Conservation (phyloP, 64 coral and sea anemone genomes). For the Anthopleura sola region DNA sequence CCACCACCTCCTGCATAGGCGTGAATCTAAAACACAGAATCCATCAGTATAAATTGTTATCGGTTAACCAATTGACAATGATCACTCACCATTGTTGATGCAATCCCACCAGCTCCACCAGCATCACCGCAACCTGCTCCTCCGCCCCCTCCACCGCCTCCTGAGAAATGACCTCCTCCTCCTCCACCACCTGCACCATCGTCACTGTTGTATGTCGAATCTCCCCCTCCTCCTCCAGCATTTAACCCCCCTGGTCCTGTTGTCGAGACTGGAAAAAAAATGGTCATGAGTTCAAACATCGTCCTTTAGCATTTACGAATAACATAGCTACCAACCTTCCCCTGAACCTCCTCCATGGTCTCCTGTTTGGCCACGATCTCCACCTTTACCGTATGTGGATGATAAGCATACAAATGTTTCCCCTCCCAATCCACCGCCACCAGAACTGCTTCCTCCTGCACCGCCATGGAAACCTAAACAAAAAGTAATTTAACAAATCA, state of each 20-base stretch:
- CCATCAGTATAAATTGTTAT: background rate
- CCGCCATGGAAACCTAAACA: conserved; percentile 39
- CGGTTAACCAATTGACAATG: background rate
- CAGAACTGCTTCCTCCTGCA: conserved; percentile 27
- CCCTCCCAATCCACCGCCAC: conserved; percentile 48
- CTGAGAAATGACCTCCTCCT: conserved; percentile 23
- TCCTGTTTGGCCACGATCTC: conserved; percentile 28
- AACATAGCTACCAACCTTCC: background rate
- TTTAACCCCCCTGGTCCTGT: background rate
- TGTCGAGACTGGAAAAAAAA: background rate
- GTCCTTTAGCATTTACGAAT: background rate
- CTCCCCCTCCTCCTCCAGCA: conserved; percentile 11
- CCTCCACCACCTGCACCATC: conserved; percentile 16
- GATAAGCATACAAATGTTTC: conserved; percentile 33
- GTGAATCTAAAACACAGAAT: background rate
- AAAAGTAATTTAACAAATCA: background rate
- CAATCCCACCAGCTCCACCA: background rate
- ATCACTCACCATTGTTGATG: conserved; percentile 10
- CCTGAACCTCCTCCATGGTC: conserved; percentile 19
- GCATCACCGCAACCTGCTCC: background rate
- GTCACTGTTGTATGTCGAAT: background rate
- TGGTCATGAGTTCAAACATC: background rate
- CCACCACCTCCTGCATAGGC: conserved; percentile 26
- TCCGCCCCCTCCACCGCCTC: conserved; percentile 6
- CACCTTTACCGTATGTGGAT: conserved; percentile 38